phyloP scores from a whole-genome alignment of 2,888 invertebrate genomes.

The Parnassius glacialis region DNA sequence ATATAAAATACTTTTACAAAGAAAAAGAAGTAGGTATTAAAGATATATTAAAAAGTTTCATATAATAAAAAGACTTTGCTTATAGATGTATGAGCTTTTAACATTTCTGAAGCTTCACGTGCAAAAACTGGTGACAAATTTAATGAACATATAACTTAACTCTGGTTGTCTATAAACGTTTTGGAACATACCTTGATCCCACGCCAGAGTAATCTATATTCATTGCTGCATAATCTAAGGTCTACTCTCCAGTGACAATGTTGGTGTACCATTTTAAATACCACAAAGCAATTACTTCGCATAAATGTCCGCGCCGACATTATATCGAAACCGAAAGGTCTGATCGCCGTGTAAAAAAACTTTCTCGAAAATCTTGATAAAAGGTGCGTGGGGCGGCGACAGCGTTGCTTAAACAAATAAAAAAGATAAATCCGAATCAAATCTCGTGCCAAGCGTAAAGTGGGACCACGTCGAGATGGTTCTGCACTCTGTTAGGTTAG shows the following conservation, averaged over 20 bases:
- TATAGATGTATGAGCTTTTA: constrained; percentile 17
- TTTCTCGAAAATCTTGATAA: constrained; percentile 51
- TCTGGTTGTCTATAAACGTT: constrained; percentile 15
- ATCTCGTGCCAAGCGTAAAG: constrained; percentile 27
- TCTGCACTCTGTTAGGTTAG: neutral
- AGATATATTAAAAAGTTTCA: neutral
- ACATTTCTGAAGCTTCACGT: constrained; percentile 24
- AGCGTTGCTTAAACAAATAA: constrained; percentile 46
- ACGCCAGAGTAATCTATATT: constrained; percentile 13
- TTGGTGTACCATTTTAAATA: constrained; percentile 43
- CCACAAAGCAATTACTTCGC: constrained; percentile 47
- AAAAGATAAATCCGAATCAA: constrained; percentile 30
- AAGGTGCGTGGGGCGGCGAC: constrained; percentile 58
- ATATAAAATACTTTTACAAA: neutral
- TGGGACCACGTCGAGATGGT: constrained; percentile 2
- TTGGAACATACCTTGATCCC: constrained; percentile 10
- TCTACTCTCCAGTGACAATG: constrained; percentile 21
- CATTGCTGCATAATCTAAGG: constrained; percentile 20
- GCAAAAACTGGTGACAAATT: constrained; percentile 31
- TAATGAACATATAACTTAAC: constrained; percentile 28
- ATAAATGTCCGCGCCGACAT: constrained; percentile 46
- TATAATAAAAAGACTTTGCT: constrained; percentile 1
- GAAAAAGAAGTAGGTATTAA: neutral
- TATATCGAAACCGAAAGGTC: constrained; percentile 34
- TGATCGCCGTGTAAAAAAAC: constrained; percentile 28